phyloP scores from a whole-genome alignment of 1,140 invertebrate species.

The Mamestra configurata region DNA sequence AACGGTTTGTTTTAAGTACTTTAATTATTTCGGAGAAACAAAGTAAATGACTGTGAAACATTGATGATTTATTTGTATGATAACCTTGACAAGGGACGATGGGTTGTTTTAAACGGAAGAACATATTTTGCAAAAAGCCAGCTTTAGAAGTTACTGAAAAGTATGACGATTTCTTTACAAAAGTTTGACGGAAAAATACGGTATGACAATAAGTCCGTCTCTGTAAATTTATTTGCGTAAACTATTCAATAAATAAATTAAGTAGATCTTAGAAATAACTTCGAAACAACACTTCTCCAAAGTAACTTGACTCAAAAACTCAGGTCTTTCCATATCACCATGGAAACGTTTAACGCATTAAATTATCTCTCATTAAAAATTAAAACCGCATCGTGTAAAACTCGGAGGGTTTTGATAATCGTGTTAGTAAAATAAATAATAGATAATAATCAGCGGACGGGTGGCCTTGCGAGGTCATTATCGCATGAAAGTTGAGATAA shows the following conservation, averaged over 20 bases:
- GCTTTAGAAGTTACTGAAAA: too few species aligned
- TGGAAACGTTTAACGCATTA: neutral
- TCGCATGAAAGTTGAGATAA: slow-evolving; percentile 43
- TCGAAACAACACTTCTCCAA: too few species aligned
- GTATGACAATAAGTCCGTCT: too few species aligned
- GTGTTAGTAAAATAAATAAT: slow-evolving; percentile 46
- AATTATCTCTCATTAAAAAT: slow-evolving; percentile 31
- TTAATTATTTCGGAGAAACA: neutral
- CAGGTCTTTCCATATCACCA: neutral
- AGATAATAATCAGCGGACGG: slow-evolving; percentile 40
- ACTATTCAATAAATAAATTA: too few species aligned
- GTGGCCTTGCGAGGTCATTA: slow-evolving; percentile 49
- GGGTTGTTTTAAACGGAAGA: too few species aligned
- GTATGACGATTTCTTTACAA: too few species aligned
- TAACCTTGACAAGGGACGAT: neutral
- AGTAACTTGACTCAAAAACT: neutral
- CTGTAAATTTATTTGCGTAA: too few species aligned
- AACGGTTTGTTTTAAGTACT: slow-evolving; percentile 15
- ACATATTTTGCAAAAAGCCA: too few species aligned
- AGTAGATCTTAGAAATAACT: too few species aligned
- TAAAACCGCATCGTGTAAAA: slow-evolving; percentile 18
- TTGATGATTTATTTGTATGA: neutral
- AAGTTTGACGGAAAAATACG: too few species aligned
- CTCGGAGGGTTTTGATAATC: slow-evolving; percentile 28
- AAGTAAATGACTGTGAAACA: neutral